Base-by-base conservation (phyloP, 2,888 invertebrate species). In the Junonia oenone region DNA sequence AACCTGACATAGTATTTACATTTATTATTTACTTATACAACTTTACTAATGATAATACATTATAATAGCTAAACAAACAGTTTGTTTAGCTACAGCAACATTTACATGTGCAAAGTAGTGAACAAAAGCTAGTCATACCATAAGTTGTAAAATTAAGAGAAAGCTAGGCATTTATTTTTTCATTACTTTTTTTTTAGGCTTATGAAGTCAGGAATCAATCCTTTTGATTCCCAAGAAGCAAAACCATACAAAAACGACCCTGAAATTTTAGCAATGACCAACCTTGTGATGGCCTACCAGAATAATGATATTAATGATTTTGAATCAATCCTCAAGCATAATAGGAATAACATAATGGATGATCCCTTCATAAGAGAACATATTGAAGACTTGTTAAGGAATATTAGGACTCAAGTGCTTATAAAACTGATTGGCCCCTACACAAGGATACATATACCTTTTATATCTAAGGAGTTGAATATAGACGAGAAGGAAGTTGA, bases 191-290 rank as follows among this genome's bases (percentile, higher is more conserved):
- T n/a, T n/a, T n/a, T n/a, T n/a, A n/a, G 96, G 97, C 91, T 99
- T 64, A 99, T 99, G 98, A 99, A 99, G 81, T 99, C 99, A 3
- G 99, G 98, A 33, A 99, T 99, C 64, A 99, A 99, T 90, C 99
- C 99, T 0, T 99, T 99, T 83, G 99, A 99, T 87, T 99, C 99
- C 0, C 99, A 99, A 91, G 99, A 99, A 91, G 99, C 99, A 0
- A 99, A 99, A 78, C 99, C 99, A 0, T 99, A 99, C 81, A 99
- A 99, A 89, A 99, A 99, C 81, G 99, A 99, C 90, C 98, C 99
- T 0, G 99, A 99, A 89, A 99, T 99, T 70, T 91, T 99, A 66
- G 99, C 99, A 13, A 99, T 99, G 99, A 99, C 99, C 5, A 98
- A 99, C 89, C 92, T 99, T 70, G 99, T 99, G 55, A 96, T 94